Conservation (phyloP, 2,888 invertebrate genomes). For the Sclerodermus sp. region DNA sequence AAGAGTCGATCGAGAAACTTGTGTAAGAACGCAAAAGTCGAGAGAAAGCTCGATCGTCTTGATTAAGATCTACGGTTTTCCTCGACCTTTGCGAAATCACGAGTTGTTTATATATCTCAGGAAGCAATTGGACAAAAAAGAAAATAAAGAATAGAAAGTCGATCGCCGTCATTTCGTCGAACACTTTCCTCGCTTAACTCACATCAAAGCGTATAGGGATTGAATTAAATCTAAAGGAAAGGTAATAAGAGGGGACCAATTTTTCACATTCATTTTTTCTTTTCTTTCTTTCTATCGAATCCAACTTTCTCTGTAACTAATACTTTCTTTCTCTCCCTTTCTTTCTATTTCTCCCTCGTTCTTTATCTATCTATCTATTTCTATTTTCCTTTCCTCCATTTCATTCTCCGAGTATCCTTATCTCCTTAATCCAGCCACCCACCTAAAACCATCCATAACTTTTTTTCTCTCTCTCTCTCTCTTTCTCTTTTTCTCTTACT, state of each 20-base stretch:
- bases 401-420: conserved; percentile 15
- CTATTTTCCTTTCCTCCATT: background rate
- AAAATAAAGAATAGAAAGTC: background rate
- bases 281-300: too few species aligned
- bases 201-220: conserved; percentile 7
- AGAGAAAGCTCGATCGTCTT: background rate
- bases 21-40: background rate
- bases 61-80: background rate
- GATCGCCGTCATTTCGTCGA: conserved; percentile 11
- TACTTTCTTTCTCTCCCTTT: background rate
- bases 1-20: background rate
- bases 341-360: conserved; percentile 9
- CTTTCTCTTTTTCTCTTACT: conserved; percentile 14
- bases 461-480: conserved; percentile 9
- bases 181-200: background rate
- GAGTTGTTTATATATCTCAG: background rate
- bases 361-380: conserved; percentile 10
- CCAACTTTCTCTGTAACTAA: background rate
- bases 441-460: conserved; percentile 24
- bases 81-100: background rate
- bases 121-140: background rate
- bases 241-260: conserved; percentile 40
- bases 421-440: conserved; percentile 25
- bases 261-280: conserved; percentile 34
- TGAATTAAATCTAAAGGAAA: conserved; percentile 17